Evolutionary conservation across 2,888 invertebrate species (phyloP).

Genomic region (Tridacna gigas): DNA sequence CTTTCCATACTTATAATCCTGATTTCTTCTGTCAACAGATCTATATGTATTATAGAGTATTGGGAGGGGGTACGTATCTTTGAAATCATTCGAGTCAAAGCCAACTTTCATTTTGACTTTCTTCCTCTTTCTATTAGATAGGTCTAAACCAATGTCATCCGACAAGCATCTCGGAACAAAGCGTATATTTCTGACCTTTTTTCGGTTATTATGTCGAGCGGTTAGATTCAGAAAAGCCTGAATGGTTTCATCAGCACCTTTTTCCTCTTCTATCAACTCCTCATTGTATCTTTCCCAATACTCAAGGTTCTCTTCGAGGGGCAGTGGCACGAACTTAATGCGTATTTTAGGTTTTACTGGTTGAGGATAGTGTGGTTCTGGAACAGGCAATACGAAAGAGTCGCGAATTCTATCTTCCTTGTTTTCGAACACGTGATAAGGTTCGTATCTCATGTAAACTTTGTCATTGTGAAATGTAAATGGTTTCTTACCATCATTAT

Average conservation of each 20-base stretch:
- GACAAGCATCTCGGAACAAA: constrained; percentile 27
- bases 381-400: constrained; percentile 47
- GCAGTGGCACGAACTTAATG: constrained; percentile 53
- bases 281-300: constrained; percentile 40
- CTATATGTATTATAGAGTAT: constrained; percentile 4
- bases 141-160: constrained; percentile 1
- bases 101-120: constrained; percentile 16
- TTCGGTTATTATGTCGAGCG: constrained; percentile 22
- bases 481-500: constrained; percentile 70
- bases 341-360: constrained; percentile 38
- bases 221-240: constrained; percentile 50
- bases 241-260: constrained; percentile 45
- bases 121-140: neutral
- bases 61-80: constrained; percentile 6
- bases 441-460: constrained; percentile 40
- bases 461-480: constrained; percentile 53
- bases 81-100: constrained; percentile 4
- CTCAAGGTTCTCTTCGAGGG: constrained; percentile 23
- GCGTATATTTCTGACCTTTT: constrained; percentile 5
- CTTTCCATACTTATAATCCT: neutral
- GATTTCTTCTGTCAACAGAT: neutral
- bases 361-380: neutral
- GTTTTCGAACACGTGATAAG: constrained; percentile 46
- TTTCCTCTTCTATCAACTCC: constrained; percentile 24
- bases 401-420: constrained; percentile 40